Conservation (phyloP, 1,140 invertebrate genomes). For the Penaeus chinensis region DNA sequence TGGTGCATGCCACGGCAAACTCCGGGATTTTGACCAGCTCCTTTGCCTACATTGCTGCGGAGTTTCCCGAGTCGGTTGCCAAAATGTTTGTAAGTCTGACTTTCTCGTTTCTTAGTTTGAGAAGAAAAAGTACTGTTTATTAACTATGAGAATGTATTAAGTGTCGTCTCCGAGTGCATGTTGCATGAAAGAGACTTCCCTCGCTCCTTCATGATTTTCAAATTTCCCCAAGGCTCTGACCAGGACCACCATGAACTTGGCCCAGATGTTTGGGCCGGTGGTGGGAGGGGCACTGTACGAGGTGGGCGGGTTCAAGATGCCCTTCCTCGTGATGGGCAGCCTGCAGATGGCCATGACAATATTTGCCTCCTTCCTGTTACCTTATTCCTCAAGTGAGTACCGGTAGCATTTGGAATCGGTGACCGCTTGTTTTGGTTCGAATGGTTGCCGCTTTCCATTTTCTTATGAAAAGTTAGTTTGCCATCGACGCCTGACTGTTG, state of each 20-base stretch:
- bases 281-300: conserved; percentile 66
- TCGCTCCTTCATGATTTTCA: conserved; percentile 11
- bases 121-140: too few relatives aligned
- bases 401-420: not conserved
- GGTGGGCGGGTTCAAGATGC: conserved; percentile 66
- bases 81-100: conserved; percentile 65
- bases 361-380: conserved; percentile 60
- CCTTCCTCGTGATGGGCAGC: conserved; percentile 65
- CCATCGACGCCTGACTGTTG: too few relatives aligned
- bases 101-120: not conserved
- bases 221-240: conserved; percentile 64
- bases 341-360: conserved; percentile 64
- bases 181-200: not conserved
- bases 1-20: conserved; percentile 65
- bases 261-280: conserved; percentile 66
- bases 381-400: conserved; percentile 40
- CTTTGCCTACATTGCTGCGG: conserved; percentile 65
- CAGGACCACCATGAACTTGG: conserved; percentile 65
- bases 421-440: not conserved
- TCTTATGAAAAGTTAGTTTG: not conserved
- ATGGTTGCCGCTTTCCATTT: not conserved
- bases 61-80: conserved; percentile 65
- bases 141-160: not conserved
- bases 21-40: conserved; percentile 65
- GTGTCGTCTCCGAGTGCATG: not conserved